Evolutionary conservation across 2,888 invertebrate species (phyloP).

Genomic region (Aproaerema taeniolella): DNA sequence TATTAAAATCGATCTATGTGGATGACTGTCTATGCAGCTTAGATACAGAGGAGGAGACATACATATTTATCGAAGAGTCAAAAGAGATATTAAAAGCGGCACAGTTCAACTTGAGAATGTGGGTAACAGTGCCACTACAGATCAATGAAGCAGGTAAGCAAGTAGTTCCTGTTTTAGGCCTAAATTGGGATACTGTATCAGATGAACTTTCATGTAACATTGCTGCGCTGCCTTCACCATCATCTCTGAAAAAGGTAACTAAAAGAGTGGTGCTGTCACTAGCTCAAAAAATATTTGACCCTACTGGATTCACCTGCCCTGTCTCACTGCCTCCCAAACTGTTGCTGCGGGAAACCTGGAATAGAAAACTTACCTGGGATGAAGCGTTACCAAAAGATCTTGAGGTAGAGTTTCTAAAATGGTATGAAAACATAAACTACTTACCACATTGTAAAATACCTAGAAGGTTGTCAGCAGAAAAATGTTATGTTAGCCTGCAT

Average conservation of each 20-base stretch:
- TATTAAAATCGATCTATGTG: constrained; percentile 12
- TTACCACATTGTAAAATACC: too few relatives aligned
- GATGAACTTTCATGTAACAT: constrained; percentile 6
- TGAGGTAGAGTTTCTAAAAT: too few relatives aligned
- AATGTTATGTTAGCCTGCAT: constrained; percentile 4
- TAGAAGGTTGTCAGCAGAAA: constrained; percentile 8
- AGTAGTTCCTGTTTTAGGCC: constrained; percentile 8
- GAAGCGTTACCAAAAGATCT: constrained; percentile 7
- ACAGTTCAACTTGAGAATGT: constrained; percentile 13
- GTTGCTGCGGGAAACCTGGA: constrained; percentile 12
- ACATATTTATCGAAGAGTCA: constrained; percentile 2
- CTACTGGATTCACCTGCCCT: constrained; percentile 8
- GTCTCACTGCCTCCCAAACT: constrained; percentile 7
- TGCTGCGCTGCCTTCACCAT: background rate
- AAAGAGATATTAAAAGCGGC: constrained; percentile 8
- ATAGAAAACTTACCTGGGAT: constrained; percentile 6
- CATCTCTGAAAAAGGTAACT: background rate
- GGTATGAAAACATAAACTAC: too few relatives aligned
- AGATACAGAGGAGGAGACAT: too few relatives aligned
- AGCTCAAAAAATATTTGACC: constrained; percentile 13
- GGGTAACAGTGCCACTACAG: constrained; percentile 12
- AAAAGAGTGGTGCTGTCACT: constrained; percentile 11
- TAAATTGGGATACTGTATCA: constrained; percentile 8
- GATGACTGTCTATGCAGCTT: constrained; percentile 11
- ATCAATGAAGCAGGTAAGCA: too few relatives aligned